phyloP scores from a whole-genome alignment of 2,888 invertebrate genomes.

The Lasioglossum lativentre region DNA sequence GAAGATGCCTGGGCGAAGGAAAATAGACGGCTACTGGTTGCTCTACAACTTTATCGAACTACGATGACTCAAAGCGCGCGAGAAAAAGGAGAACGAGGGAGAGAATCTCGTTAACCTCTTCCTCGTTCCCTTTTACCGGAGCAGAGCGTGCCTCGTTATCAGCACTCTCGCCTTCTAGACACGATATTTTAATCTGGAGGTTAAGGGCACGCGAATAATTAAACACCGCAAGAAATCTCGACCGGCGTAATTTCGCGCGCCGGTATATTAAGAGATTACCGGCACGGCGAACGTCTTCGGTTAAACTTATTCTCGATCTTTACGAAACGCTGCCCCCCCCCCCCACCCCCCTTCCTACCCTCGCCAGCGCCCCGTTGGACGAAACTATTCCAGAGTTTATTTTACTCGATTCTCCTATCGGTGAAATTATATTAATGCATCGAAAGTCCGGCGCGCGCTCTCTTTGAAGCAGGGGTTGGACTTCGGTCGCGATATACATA shows the following conservation, averaged over 20 bases:
- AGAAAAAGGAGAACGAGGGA: slow-evolving; percentile 26
- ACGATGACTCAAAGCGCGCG: slow-evolving; percentile 48
- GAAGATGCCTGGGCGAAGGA: slow-evolving; percentile 53
- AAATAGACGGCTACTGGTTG: slow-evolving; percentile 56
- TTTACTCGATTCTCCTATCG: slow-evolving; percentile 8
- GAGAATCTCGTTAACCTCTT: slow-evolving; percentile 43
- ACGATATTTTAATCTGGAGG: slow-evolving; percentile 60
- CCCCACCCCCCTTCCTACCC: no score
- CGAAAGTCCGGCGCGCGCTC: slow-evolving; percentile 12
- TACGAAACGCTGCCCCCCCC: background rate
- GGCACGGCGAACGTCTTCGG: background rate
- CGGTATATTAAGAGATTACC: slow-evolving; percentile 3
- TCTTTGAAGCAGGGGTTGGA: slow-evolving; percentile 23
- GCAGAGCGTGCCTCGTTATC: slow-evolving; percentile 29
- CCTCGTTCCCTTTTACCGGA: slow-evolving; percentile 16
- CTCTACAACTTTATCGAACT: slow-evolving; percentile 56
- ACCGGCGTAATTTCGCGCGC: slow-evolving; percentile 14
- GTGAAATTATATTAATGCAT: slow-evolving; percentile 36
- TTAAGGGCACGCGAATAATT: slow-evolving; percentile 61
- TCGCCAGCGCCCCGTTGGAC: background rate
- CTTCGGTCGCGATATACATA: slow-evolving; percentile 20
- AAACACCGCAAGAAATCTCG: slow-evolving; percentile 18
- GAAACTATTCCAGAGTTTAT: slow-evolving; percentile 3
- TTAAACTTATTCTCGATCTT: background rate
- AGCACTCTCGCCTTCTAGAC: slow-evolving; percentile 12